Conservation (phyloP, 1,140 invertebrate genomes). For the Brachionus sp. region DNA sequence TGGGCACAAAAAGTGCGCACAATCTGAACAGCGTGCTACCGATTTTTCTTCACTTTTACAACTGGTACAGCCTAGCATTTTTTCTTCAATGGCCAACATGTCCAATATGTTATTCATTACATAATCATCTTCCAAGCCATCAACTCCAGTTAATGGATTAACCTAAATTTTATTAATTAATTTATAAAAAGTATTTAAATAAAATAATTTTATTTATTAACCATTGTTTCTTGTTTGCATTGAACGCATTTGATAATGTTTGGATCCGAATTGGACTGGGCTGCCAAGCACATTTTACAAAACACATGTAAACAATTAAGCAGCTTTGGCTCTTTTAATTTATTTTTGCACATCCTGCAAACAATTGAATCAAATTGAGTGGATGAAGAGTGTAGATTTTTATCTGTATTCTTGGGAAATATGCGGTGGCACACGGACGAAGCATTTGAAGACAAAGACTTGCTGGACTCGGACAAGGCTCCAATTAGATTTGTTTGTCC, state of each 20-base stretch:
- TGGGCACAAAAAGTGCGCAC: conserved; percentile 83
- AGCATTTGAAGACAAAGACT: conserved; percentile 23
- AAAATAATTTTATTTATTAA: conserved; percentile 46
- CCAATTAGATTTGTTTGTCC: conserved; percentile 2
- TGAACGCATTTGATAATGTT: conserved; percentile 66
- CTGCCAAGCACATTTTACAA: conserved; percentile 74
- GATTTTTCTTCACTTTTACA: conserved; percentile 83
- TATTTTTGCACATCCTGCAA: conserved; percentile 64
- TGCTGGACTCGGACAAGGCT: conserved; percentile 18
- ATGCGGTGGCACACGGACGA: background rate
- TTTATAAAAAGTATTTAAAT: conserved; percentile 51
- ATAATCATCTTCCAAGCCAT: conserved; percentile 74
- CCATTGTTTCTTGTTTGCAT: conserved; percentile 77
- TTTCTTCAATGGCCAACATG: conserved; percentile 72
- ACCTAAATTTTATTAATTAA: background rate
- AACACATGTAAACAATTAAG: conserved; percentile 86
- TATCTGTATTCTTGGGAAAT: background rate
- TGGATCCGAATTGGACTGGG: conserved; percentile 8
- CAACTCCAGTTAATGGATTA: conserved; percentile 61
- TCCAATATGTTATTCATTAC: conserved; percentile 78
- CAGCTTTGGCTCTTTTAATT: conserved; percentile 73
- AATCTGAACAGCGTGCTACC: conserved; percentile 83
- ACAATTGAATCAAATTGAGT: conserved; percentile 49
- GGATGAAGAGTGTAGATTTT: background rate
- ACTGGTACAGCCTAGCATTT: conserved; percentile 75